phyloP scores from a whole-genome alignment of 2,888 invertebrate species.

The Cantharis nigra region DNA sequence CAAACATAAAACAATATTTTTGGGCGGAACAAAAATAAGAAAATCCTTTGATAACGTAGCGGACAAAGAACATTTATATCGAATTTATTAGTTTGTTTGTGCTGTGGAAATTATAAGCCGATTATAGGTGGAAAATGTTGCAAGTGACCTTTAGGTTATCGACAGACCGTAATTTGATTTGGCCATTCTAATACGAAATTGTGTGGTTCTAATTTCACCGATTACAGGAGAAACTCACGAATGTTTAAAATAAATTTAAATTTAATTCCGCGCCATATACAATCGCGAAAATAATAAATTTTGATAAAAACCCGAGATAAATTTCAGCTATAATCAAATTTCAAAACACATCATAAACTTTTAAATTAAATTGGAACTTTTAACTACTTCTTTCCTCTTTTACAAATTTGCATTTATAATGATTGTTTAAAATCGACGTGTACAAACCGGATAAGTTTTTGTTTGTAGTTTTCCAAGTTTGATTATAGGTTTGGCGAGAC shows the following conservation, averaged over 20 bases:
- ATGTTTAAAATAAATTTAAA: background rate
- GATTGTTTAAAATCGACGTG: conserved; percentile 8
- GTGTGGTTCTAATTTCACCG: background rate
- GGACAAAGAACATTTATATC: background rate
- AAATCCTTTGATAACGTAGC: background rate
- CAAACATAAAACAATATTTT: background rate
- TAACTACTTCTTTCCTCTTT: background rate
- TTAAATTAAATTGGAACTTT: conserved; percentile 9
- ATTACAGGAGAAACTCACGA: background rate
- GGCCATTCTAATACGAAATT: conserved; percentile 2
- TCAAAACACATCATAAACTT: conserved; percentile 2
- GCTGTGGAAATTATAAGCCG: background rate
- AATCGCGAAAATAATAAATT: background rate
- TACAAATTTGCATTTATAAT: conserved; percentile 7
- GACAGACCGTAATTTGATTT: background rate
- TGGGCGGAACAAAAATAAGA: background rate
- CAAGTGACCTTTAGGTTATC: conserved; percentile 1
- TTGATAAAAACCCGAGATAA: background rate
- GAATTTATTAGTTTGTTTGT: background rate
- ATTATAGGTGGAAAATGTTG: background rate
- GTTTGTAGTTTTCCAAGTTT: background rate
- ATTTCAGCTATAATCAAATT: background rate
- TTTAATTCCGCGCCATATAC: background rate
- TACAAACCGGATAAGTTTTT: background rate
- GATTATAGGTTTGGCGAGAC: background rate